phyloP scores from a whole-genome alignment of 35 echinoderm and acorn worm species.

The Nesometra sesokonis region DNA sequence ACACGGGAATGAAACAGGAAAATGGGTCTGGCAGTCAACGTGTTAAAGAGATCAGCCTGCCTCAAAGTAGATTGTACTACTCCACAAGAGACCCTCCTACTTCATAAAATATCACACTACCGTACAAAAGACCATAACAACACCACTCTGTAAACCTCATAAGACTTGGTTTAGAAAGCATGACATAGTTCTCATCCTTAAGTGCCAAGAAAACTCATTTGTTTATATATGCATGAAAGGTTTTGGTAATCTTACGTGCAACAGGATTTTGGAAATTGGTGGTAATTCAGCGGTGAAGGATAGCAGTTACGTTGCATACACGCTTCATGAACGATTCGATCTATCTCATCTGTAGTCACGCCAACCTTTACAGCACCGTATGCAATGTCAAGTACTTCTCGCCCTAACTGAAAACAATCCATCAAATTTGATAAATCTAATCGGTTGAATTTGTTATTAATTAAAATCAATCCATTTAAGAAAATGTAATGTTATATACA shows the following conservation, averaged over 20 bases:
- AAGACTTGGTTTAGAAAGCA: background rate
- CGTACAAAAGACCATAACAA: no score
- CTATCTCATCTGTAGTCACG: conserved; percentile 91
- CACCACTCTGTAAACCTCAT: no score
- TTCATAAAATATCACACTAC: no score
- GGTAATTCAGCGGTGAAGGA: conserved; percentile 91
- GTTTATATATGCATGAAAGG: background rate
- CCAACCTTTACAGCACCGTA: conserved; percentile 63
- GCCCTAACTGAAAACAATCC: conserved; percentile 50
- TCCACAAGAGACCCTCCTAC: no score
- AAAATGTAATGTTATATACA: no score
- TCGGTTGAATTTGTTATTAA: no score
- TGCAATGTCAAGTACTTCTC: conserved; percentile 80
- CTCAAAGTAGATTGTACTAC: no score
- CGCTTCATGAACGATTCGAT: conserved; percentile 80
- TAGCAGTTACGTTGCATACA: conserved; percentile 95
- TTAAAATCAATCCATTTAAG: background rate
- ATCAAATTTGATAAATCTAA: no score
- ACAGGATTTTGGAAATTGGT: conserved; percentile 94
- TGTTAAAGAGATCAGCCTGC: no score
- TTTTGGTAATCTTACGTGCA: conserved; percentile 65
- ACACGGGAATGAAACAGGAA: no score
- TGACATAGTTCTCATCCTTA: background rate
- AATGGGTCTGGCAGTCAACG: no score
- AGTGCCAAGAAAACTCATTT: background rate